Conservation (phyloP, 2,797 vertebrate genomes). For the Sciurus vulgaris region DNA sequence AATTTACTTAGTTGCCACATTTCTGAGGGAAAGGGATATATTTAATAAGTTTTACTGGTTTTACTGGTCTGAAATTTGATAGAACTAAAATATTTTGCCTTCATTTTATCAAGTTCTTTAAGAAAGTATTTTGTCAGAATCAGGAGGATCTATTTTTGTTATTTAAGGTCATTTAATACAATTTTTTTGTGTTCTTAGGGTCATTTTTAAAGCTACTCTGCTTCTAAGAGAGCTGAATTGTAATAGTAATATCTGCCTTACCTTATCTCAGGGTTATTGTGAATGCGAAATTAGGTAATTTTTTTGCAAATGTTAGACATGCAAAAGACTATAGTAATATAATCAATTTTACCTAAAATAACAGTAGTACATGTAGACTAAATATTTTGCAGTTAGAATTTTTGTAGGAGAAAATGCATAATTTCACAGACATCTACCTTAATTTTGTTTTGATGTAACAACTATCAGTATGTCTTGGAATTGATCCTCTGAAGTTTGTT, state of each 20-base stretch:
- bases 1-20: conserved; percentile 39
- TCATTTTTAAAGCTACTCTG: conserved; percentile 42
- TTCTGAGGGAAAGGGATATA: background rate
- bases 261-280: background rate
- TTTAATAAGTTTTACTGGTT: conserved; percentile 65
- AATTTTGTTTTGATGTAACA: background rate
- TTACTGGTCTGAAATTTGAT: conserved; percentile 52
- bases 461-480: conserved; percentile 25
- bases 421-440: conserved; percentile 17
- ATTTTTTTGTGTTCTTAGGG: conserved; percentile 20
- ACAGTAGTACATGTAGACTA: conserved; percentile 1
- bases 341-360: conserved; percentile 46
- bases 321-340: background rate
- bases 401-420: background rate
- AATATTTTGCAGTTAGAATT: conserved; percentile 3
- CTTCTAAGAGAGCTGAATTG: conserved; percentile 37
- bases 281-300: background rate
- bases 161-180: conserved; percentile 55
- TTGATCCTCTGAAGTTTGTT: background rate
- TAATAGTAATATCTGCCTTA: background rate
- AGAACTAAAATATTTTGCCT: background rate
- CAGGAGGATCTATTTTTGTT: conserved; percentile 27
- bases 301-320: conserved; percentile 4
- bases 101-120: conserved; percentile 37
- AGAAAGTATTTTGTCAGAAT: conserved; percentile 53